Base-by-base conservation (phyloP, 1,140 invertebrate species). In the Pseudomyrmex dendroicus region DNA sequence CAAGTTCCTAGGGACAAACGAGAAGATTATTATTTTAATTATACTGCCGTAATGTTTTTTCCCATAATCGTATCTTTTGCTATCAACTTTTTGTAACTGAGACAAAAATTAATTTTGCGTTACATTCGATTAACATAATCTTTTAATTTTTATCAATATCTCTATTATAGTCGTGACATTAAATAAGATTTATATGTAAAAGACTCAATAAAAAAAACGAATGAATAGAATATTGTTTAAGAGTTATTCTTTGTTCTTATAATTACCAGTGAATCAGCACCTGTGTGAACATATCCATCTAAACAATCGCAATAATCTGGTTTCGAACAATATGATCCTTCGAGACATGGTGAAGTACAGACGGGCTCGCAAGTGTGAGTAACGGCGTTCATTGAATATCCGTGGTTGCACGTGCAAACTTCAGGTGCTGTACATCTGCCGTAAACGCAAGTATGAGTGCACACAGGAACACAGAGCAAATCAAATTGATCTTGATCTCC, bases 331-430 rank as follows among this genome's bases (percentile, higher is more conserved):
- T 52, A 52, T 12, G 50, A 52, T 12, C 13, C 13, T 52, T 52
- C 13, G 13, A 2, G 9, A 13, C 50, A 52, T 52, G 12, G 1
- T 12, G 2, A 13, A 50, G 8, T 50, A 52, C 50, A 52, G 9
- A 52, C 13, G 50, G 50, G 50, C 2, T 52, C 50, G 13, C 50
- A 52, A 4, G 12, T 52, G 50, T 52, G 3, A 12, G 10, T 13
- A 13, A 2, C 12, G 9, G 50, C 2, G 13, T 13, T 52, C 50
- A 52, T 12, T 12, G 50, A 52, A 66, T 89, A 92, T 22, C 91
- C 91, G 0, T 67, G 9, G 15, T 91, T 62, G 35, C 92, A 94
- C 0, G 54, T 54, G 68, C 94, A 94, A 2, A 8, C 35, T 15
- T 92, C 87, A 7, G 92, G 87, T 0, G 78, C 76, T 7, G 64